Evolutionary conservation across 2,113 vertebrate species (phyloP).

Genomic region (Osmerus eperlanus): DNA sequence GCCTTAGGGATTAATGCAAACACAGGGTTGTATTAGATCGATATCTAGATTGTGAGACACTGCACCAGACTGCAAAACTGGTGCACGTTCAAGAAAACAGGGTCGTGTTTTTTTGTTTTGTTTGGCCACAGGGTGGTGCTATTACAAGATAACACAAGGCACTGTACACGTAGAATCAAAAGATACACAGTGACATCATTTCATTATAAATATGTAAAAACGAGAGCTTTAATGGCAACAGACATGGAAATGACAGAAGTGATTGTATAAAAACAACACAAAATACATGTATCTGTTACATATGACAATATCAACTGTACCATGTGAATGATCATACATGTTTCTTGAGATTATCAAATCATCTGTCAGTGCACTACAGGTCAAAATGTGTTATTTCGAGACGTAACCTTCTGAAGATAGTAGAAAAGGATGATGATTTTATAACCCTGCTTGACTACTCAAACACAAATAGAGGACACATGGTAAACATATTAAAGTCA

Average conservation of each 20-base stretch:
- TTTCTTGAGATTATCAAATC: constrained; percentile 43
- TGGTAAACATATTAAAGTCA: constrained; percentile 57
- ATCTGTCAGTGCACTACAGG: constrained; percentile 50
- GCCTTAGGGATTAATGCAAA: no score
- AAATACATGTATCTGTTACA: not conserved
- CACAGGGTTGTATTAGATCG: no score
- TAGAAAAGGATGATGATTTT: constrained; percentile 46
- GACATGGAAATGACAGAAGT: constrained; percentile 56
- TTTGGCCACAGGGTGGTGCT: not conserved
- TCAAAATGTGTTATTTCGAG: constrained; percentile 35
- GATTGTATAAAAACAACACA: constrained; percentile 61
- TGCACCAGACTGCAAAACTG: no score
- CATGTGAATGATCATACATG: constrained; percentile 41
- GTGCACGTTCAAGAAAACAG: no score
- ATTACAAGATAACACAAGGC: not conserved
- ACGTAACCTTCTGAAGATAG: constrained; percentile 31
- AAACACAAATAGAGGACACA: constrained; percentile 45
- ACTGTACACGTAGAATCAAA: constrained; percentile 7
- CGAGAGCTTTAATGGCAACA: constrained; percentile 66
- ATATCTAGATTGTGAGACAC: no score
- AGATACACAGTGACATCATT: constrained; percentile 23
- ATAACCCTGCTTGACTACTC: constrained; percentile 45
- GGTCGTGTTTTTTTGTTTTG: no score
- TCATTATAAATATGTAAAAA: constrained; percentile 74
- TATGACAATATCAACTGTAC: not conserved